These are phyloP conservation scores for Tachysurus fulvidraco DNA, from an alignment of 2,113 vertebrate species.

Conservation along the genomic window DNA sequence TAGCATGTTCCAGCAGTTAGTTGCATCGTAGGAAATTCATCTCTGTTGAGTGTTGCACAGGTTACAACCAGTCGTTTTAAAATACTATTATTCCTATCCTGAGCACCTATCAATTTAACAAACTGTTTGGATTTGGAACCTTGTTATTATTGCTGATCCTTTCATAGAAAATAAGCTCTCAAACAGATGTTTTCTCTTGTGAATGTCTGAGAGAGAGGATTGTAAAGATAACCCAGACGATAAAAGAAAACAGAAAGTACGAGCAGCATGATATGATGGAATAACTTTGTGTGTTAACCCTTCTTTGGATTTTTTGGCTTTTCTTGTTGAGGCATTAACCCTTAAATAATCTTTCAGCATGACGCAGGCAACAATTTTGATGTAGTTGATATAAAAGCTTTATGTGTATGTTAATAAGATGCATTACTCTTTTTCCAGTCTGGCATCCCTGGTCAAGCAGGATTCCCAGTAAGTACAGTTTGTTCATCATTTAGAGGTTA, in stretches of 20 bases:
- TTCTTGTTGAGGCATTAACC: neutral
- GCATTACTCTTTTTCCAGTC: constrained; percentile 51
- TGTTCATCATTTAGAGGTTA: neutral
- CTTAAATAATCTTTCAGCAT: neutral
- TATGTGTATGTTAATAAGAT: neutral
- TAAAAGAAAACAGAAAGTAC: neutral
- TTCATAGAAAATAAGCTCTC: neutral
- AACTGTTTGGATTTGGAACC: constrained; percentile 7
- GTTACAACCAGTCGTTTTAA: constrained; percentile 10
- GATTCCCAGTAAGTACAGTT: constrained; percentile 65
- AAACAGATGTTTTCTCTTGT: neutral
- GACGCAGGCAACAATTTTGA: neutral
- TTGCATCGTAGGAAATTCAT: neutral
- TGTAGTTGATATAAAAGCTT: neutral
- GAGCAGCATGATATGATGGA: neutral
- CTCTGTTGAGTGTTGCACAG: neutral
- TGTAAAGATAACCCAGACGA: neutral
- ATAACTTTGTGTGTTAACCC: neutral
- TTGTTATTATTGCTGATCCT: constrained; percentile 32
- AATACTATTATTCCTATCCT: neutral
- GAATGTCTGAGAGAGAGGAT: neutral
- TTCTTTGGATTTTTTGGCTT: neutral
- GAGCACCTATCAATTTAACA: constrained; percentile 26
- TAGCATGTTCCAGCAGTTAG: neutral
- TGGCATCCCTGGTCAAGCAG: constrained; percentile 59